These are phyloP conservation scores for Anguilla obscura DNA, from an alignment of 2,797 vertebrate genomes.

Conservation along the genomic window DNA sequence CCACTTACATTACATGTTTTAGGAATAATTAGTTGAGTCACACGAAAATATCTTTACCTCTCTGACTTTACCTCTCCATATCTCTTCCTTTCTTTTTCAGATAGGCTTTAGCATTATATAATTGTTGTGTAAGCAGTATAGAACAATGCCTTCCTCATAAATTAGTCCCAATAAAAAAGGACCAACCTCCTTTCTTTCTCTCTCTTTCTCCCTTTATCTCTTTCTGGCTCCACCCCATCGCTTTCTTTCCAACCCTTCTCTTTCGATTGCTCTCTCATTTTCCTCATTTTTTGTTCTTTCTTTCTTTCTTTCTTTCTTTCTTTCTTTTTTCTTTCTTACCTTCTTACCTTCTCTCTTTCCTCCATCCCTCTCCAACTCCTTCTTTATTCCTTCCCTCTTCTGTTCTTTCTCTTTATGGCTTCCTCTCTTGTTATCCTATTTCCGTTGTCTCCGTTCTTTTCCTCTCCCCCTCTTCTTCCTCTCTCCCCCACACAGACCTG, in stretches of 20 bases:
- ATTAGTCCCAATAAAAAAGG: too few species aligned
- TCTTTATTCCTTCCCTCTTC: not conserved
- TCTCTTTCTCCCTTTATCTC: not conserved
- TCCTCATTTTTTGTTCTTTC: too few species aligned
- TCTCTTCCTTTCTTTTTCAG: not conserved
- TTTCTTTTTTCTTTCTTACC: not conserved
- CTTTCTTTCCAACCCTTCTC: too few species aligned
- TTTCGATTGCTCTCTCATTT: too few species aligned
- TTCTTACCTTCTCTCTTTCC: not conserved
- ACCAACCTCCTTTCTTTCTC: not conserved
- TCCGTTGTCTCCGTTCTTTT: not conserved
- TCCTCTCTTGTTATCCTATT: too few species aligned
- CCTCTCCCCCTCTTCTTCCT: not conserved
- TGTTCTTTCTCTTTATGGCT: not conserved
- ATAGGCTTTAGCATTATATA: too few species aligned
- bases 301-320: not conserved
- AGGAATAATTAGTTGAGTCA: too few species aligned
- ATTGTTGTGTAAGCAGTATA: too few species aligned
- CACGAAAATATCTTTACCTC: not conserved
- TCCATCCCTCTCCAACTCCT: too few species aligned
- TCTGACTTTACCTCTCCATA: not conserved
- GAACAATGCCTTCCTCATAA: too few species aligned
- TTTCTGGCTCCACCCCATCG: not conserved
- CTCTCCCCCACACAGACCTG: conserved; percentile 72
- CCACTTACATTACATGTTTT: too few species aligned